Evolutionary conservation across 2,113 vertebrate genomes (phyloP).

Genomic region (Phainopepla nitens): DNA sequence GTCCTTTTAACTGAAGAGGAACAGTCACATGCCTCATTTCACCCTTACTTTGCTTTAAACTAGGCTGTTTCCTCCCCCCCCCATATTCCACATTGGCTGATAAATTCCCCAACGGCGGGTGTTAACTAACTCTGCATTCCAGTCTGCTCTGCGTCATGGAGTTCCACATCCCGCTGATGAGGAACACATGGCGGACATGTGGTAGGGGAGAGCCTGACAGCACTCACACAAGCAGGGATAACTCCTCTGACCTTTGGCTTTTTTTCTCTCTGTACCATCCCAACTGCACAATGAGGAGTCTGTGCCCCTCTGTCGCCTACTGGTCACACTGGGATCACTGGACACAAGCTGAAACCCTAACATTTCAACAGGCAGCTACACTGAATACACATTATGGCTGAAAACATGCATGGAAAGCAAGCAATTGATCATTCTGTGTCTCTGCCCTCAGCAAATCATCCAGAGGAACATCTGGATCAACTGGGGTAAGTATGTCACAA

Average conservation of each 20-base stretch:
- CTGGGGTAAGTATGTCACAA: background rate
- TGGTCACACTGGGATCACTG: background rate
- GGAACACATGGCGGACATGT: conserved; percentile 71
- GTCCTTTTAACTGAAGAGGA: conserved; percentile 45
- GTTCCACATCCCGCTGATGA: conserved; percentile 70
- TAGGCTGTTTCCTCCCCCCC: conserved; percentile 3
- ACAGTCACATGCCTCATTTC: conserved; percentile 55
- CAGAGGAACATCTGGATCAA: background rate
- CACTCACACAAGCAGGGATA: conserved; percentile 41
- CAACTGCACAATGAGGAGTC: background rate
- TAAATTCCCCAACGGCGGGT: conserved; percentile 66
- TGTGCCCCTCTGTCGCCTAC: background rate
- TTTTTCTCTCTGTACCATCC: conserved; percentile 20
- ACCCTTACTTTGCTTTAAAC: conserved; percentile 55
- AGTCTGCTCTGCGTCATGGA: conserved; percentile 70
- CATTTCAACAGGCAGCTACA: background rate
- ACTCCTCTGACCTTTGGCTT: conserved; percentile 62
- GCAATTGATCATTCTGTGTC: background rate
- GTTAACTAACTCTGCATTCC: conserved; percentile 71
- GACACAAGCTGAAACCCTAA: background rate
- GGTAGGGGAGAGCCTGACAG: conserved; percentile 57
- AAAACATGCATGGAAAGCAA: background rate
- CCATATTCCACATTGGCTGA: conserved; percentile 55
- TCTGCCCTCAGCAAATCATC: background rate
- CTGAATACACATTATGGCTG: background rate